Evolutionary conservation across 2,888 invertebrate species (phyloP).

Genomic region (Ecliptopera silaceata): DNA sequence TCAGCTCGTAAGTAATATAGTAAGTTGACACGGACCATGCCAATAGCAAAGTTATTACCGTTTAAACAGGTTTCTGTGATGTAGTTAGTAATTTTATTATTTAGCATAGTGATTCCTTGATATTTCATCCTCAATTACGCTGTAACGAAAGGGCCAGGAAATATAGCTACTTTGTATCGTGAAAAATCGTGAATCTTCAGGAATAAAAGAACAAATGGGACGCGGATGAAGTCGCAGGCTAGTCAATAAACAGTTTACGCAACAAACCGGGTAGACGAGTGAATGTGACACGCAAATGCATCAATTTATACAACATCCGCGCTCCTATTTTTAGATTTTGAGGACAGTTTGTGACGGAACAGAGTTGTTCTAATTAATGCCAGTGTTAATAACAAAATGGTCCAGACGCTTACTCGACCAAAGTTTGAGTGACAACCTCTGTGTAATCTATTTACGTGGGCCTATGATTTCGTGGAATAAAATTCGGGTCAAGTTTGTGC

Average conservation of each 20-base stretch:
- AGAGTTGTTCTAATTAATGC: constrained; percentile 40
- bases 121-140: too few relatives aligned
- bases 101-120: too few relatives aligned
- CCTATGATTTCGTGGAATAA: constrained; percentile 25
- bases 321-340: constrained; percentile 40
- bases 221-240: too few relatives aligned
- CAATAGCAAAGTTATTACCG: neutral
- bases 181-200: too few relatives aligned
- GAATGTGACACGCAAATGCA: constrained; percentile 29
- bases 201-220: too few relatives aligned
- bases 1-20: constrained; percentile 10
- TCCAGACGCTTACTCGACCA: constrained; percentile 24
- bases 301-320: constrained; percentile 31
- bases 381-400: constrained; percentile 31
- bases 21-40: constrained; percentile 2
- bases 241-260: constrained; percentile 14
- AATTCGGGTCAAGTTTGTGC: constrained; percentile 42
- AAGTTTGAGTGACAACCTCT: constrained; percentile 36
- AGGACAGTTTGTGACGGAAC: constrained; percentile 37
- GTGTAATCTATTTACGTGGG: constrained; percentile 38
- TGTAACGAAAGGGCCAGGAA: too few relatives aligned
- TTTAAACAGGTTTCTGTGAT: neutral
- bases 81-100: neutral
- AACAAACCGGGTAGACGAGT: neutral
- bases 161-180: too few relatives aligned